Base-by-base conservation (phyloP, 2,113 vertebrate genomes). In the Pungitius pungitius region DNA sequence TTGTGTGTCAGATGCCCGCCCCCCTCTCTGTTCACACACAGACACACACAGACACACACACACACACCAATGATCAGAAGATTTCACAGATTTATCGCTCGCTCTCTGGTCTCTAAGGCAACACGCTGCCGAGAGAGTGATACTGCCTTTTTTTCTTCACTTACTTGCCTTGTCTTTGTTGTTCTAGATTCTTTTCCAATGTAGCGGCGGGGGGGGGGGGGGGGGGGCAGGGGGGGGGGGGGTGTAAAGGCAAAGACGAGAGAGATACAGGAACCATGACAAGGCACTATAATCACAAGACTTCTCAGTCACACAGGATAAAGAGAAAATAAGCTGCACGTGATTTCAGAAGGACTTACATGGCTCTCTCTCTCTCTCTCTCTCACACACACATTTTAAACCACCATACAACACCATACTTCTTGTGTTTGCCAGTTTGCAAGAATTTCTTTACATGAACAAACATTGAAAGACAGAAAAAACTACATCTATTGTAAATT, bases 21-120 rank as follows among this genome's bases (percentile, higher is more conserved):
- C 11, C 24, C 61, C 68, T 75, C 69, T 70, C 58, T 75, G 67
- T 60, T 33, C 71, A 56, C 56, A 43, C 61, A 73, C 56, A 52
- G 39, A 74, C 27, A 42, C 37, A 61, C 63, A 60, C 74, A 71
- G 60, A 65, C 69, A 74, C 56, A 54, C 76, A 67, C 67, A 65
- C 52, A 75, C 65, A 42, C 47, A 78, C 49, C 58, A 42, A 89
- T 83, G 71, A 88, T 86, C 87, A 88, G 79, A 88, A 72, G 71
- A 81, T 78, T 85, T 82, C 56, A 78, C 72, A 86, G 77, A 84
- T 88, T 87, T 69, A 73, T 83, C 78, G 75, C 68, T 60, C 47
- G 5, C 77, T 86, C 78, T 73, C 43, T 49, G 70, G 86, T 89
- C 85, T 88, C 85, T 88, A 81, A 52, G 77, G 86, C 85, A 90